Conservation (phyloP, 2,113 vertebrate genomes). For the Antigone vipio region DNA sequence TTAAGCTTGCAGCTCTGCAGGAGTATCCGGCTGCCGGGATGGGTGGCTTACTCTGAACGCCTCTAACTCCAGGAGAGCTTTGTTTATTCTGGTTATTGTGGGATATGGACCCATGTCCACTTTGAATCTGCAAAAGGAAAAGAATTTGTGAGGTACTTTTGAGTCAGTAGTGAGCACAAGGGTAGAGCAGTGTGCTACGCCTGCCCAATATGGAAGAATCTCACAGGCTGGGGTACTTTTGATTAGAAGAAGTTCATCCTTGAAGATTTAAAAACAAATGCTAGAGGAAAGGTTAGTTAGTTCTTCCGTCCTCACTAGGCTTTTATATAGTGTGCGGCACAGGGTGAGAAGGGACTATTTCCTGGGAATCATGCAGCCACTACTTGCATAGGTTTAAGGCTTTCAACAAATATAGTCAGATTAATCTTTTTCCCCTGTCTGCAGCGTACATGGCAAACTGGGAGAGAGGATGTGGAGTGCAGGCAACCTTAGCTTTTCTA, state of each 20-base stretch:
- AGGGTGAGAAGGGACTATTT: not conserved
- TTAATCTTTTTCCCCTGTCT: not conserved
- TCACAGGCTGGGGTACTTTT: not conserved
- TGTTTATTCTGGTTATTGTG: slow-evolving; percentile 85
- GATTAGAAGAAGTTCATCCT: not conserved
- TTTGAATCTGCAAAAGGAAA: slow-evolving; percentile 81
- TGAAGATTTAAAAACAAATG: not conserved
- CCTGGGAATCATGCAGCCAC: not conserved
- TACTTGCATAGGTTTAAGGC: not conserved
- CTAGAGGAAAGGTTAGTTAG: not conserved
- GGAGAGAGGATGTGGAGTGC: not conserved
- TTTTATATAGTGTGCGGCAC: not conserved
- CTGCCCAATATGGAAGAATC: not conserved
- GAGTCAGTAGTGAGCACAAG: not conserved
- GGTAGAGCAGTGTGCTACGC: not conserved
- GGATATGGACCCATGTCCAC: slow-evolving; percentile 86
- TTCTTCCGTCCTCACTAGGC: not conserved
- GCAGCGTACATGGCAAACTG: not conserved
- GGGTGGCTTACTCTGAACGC: slow-evolving; percentile 90
- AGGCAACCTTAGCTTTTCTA: not conserved
- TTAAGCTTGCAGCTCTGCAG: slow-evolving; percentile 79
- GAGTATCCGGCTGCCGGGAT: slow-evolving; percentile 88
- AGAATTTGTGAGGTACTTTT: not conserved
- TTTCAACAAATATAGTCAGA: not conserved
- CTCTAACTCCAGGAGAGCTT: slow-evolving; percentile 82